Base-by-base conservation (phyloP, 1,140 invertebrate genomes). In the Argopecten irradians region DNA sequence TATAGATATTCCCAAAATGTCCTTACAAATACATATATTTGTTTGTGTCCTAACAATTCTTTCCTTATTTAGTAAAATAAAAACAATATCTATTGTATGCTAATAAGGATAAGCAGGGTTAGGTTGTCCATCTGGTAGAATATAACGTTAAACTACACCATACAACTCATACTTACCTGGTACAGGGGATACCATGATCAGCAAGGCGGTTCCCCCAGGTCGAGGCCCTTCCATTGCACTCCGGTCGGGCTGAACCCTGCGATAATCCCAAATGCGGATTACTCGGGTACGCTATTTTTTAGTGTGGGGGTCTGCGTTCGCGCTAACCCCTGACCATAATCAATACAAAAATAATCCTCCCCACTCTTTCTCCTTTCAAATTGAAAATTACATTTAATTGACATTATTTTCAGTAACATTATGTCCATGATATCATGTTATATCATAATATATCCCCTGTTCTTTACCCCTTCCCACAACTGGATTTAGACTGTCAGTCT, bases 181-280 rank as follows among this genome's bases (percentile, higher is more conserved):
- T 96, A 95, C 95, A 96, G 96, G 96, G 96, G 96, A 95, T 93
- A 96, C 96, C 96, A 94, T 96, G 96, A 97, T 97, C 96, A 96
- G 7, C 92, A 96, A 97, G 96, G 96, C 95, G 96, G 96, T 96
- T 96, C 96, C 96, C 96, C 96, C 96, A 96, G 96, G 96, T 95
- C 92, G 96, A 97, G 97, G 96, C 96, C 96, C 94, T 96, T 94
- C 96, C 97, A 97, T 97, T 97, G 97, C 97, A 97, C 97, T 96
- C 93, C 96, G 97, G 96, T 96, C 95, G 95, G 96, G 97, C 96
- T 97, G 97, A 97, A 96, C 96, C 96, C 96, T 97, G 97, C 97
- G 97, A 97, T 97, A 97, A 96, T 95, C 92, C 91, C 93, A 92
- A 93, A 93, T 93, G 92, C 90, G 90, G 92, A 91, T 90, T 89